A percentile compares a stretch with the other conserved stretches of the same genome.
Evolutionary conservation across 2,797 vertebrate species (phyloP).

Genomic region (Lates japonicus): DNA sequence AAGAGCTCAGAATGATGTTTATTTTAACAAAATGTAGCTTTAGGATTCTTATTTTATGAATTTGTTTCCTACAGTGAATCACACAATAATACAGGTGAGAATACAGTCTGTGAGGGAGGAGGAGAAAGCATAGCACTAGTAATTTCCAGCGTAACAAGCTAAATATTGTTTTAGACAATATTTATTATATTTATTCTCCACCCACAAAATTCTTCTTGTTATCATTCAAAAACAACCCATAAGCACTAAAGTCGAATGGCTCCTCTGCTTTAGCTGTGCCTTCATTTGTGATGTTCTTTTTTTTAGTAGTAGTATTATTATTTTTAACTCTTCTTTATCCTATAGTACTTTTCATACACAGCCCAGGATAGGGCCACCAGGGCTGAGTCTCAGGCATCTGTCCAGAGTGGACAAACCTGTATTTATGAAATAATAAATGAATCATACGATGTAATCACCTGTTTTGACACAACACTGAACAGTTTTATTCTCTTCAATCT

Average conservation of each 20-base stretch:
- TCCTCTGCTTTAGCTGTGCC: constrained; percentile 78
- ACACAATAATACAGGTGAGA: neutral
- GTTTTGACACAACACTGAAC: neutral
- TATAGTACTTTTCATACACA: neutral
- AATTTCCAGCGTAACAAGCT: constrained; percentile 78
- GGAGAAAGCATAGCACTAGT: constrained; percentile 69
- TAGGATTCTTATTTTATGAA: neutral
- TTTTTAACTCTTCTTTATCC: neutral
- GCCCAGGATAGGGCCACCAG: neutral
- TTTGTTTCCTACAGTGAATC: constrained; percentile 27
- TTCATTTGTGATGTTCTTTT: constrained; percentile 59
- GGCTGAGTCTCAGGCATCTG: constrained; percentile 12
- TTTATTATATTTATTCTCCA: constrained; percentile 77
- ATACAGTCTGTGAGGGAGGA: neutral
- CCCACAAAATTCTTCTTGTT: constrained; percentile 72
- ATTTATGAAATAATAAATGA: neutral
- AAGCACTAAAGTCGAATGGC: constrained; percentile 65
- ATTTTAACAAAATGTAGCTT: neutral
- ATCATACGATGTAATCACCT: neutral
- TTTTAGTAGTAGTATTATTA: neutral
- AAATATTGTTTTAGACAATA: constrained; percentile 84
- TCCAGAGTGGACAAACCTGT: constrained; percentile 24
- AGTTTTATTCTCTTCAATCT: too few relatives aligned
- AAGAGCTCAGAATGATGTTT: neutral
- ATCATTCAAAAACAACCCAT: constrained; percentile 77